Conservation (phyloP, 2,888 invertebrate genomes). For the Acanthoscelides obtectus region DNA sequence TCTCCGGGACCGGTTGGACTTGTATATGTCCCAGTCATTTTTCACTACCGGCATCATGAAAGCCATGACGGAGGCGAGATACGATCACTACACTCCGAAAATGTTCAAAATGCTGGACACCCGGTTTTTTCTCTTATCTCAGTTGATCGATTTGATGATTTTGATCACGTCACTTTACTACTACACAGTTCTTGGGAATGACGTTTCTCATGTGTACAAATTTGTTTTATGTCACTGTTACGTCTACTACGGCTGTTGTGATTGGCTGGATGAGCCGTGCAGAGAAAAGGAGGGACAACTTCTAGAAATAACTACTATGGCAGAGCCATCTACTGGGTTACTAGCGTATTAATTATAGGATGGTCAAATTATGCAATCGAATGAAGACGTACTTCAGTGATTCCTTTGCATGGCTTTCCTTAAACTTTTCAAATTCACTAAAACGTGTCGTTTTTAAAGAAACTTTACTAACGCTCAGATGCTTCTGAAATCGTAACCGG, state of each 20-base stretch:
- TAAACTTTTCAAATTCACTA: too few relatives aligned
- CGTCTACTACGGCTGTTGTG: background rate
- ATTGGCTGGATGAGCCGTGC: background rate
- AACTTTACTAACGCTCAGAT: too few relatives aligned
- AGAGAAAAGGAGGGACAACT: background rate
- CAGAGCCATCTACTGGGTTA: background rate
- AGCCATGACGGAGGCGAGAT: conserved; percentile 59
- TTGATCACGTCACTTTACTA: background rate
- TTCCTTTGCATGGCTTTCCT: too few relatives aligned
- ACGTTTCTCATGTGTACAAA: background rate
- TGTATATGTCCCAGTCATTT: conserved; percentile 91
- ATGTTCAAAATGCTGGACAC: background rate
- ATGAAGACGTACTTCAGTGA: too few relatives aligned
- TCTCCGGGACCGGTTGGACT: conserved; percentile 71
- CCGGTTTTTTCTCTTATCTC: background rate
- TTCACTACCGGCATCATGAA: conserved; percentile 95
- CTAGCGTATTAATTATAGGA: too few relatives aligned
- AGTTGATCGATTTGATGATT: background rate
- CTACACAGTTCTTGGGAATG: background rate
- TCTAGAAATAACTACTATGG: background rate
- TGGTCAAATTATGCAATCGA: too few relatives aligned
- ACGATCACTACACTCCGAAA: background rate
- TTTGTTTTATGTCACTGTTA: background rate
- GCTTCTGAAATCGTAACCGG: too few relatives aligned
- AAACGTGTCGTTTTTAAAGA: too few relatives aligned